Conservation (phyloP, 1,140 invertebrate genomes). For the Archegozetes longisetosus region DNA sequence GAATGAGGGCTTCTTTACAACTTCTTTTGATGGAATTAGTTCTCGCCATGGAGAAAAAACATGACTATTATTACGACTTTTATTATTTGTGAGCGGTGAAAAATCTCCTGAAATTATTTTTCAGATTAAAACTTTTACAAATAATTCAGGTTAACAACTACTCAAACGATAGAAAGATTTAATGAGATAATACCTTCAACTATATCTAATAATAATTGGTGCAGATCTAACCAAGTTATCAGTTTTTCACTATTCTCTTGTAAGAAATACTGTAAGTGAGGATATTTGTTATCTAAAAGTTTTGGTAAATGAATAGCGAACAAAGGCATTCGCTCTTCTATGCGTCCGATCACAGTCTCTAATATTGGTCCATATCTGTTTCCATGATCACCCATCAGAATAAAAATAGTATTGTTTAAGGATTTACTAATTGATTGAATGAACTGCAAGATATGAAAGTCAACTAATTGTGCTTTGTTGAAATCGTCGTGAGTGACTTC, state of each 20-base stretch:
- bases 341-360: conserved; percentile 21
- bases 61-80: no score
- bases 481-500: conserved; percentile 16
- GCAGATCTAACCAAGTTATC: conserved; percentile 23
- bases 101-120: no score
- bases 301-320: conserved; percentile 22
- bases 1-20: conserved; percentile 12
- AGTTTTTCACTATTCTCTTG: conserved; percentile 10
- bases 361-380: conserved; percentile 20
- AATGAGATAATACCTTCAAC: conserved; percentile 8
- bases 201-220: conserved; percentile 23
- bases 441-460: conserved; percentile 10
- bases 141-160: no score
- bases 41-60: conserved; percentile 10
- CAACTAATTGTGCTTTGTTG: conserved; percentile 13
- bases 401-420: conserved; percentile 13
- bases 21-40: conserved; percentile 11
- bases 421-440: not conserved
- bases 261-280: conserved; percentile 10
- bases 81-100: no score
- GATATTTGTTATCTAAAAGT: conserved; percentile 18
- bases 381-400: conserved; percentile 16
- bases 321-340: conserved; percentile 26
- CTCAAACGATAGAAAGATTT: not conserved
- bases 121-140: no score